Conservation (phyloP, 2,113 vertebrate species). For the Ctenomys sociabilis region DNA sequence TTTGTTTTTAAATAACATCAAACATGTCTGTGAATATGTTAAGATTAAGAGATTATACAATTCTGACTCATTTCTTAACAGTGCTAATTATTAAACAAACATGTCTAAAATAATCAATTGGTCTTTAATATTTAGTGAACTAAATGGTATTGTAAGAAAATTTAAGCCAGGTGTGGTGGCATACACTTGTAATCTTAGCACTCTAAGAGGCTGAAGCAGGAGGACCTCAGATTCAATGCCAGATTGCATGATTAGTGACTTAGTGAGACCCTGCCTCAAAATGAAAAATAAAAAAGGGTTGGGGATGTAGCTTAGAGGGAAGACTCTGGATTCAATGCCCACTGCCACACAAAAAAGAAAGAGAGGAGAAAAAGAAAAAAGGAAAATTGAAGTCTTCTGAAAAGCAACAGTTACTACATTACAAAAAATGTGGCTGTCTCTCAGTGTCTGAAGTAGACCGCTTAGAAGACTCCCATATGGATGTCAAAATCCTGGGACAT, state of each 20-base stretch:
- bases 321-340: neutral
- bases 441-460: neutral
- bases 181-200: neutral
- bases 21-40: neutral
- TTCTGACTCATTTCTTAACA: constrained; percentile 12
- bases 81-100: constrained; percentile 44
- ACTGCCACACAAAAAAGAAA: neutral
- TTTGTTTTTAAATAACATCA: neutral
- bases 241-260: neutral
- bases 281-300: neutral
- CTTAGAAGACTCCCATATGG: neutral
- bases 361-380: neutral
- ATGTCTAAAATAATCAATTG: constrained; percentile 27
- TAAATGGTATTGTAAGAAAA: neutral
- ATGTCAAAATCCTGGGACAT: neutral
- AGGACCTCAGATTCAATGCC: neutral
- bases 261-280: neutral
- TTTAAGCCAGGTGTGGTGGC: neutral
- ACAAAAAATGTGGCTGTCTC: neutral
- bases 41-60: neutral
- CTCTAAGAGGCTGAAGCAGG: neutral
- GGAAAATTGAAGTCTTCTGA: constrained; percentile 21
- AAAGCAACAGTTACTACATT: neutral
- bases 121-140: constrained; percentile 37
- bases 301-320: neutral